Percentiles rank a stretch among this genome's conserved stretches.
Evolutionary conservation across 2,113 vertebrate genomes (phyloP).

Genomic region (Paralichthys olivaceus): DNA sequence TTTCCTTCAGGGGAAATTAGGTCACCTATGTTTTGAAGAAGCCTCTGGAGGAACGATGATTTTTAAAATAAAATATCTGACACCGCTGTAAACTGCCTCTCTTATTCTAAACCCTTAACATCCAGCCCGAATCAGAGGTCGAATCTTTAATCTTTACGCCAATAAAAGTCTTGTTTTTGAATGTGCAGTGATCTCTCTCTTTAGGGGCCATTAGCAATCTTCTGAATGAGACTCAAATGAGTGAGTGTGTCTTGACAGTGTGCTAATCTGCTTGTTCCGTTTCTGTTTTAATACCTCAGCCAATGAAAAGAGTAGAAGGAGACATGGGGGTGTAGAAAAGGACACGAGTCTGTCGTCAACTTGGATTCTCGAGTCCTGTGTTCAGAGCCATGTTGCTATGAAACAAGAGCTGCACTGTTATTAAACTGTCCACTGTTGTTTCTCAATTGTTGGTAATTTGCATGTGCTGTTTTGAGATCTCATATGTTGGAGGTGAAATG

Average conservation of each 20-base stretch:
- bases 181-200: background rate
- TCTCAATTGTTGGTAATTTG: constrained; percentile 77
- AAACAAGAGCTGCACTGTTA: constrained; percentile 80
- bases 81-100: constrained; percentile 11
- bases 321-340: constrained; percentile 50
- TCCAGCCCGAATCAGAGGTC: constrained; percentile 17
- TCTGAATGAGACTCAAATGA: constrained; percentile 12
- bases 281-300: constrained; percentile 11
- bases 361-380: constrained; percentile 62
- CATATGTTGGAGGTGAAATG: constrained; percentile 18
- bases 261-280: constrained; percentile 11
- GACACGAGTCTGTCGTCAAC: constrained; percentile 71
- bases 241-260: background rate
- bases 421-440: constrained; percentile 82
- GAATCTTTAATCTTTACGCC: background rate
- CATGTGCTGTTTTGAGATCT: constrained; percentile 60
- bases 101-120: constrained; percentile 4
- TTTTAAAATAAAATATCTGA: constrained; percentile 16
- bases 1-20: constrained; percentile 36
- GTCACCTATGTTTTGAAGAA: constrained; percentile 46
- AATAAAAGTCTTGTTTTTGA: background rate
- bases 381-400: constrained; percentile 81
- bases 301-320: constrained; percentile 48
- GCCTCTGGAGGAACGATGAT: constrained; percentile 13
- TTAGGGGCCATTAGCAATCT: constrained; percentile 3